A percentile compares a stretch with the other conserved stretches of the same genome.
Evolutionary conservation across 2,888 invertebrate species (phyloP).

Genomic region (Tribolium freemani): DNA sequence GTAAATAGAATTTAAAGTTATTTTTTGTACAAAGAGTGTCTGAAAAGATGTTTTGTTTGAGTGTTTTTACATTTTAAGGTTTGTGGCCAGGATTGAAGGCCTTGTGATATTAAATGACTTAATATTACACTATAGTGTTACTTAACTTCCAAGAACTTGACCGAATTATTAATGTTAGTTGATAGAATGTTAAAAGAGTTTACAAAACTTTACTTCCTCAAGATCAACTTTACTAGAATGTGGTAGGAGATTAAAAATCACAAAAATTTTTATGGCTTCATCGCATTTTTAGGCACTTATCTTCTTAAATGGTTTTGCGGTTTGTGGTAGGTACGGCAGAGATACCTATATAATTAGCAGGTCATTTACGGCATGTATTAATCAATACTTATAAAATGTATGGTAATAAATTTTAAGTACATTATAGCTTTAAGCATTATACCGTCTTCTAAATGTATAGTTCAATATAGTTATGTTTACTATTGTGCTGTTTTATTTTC

Average conservation of each 20-base stretch:
- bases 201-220: slow-evolving; percentile 1
- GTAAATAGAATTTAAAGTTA: background rate
- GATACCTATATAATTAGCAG: slow-evolving; percentile 47
- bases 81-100: slow-evolving; percentile 47
- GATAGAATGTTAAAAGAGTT: slow-evolving; percentile 18
- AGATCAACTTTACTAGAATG: slow-evolving; percentile 3
- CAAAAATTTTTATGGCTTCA: slow-evolving; percentile 5
- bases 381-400: slow-evolving; percentile 45
- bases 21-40: slow-evolving; percentile 38
- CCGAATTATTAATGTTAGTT: slow-evolving; percentile 34
- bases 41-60: slow-evolving; percentile 38
- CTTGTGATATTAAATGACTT: slow-evolving; percentile 52
- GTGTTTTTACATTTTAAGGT: slow-evolving; percentile 46
- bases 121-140: slow-evolving; percentile 42
- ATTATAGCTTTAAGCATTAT: slow-evolving; percentile 52
- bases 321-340: slow-evolving; percentile 33
- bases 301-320: slow-evolving; percentile 20
- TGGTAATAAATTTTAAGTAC: slow-evolving; percentile 49
- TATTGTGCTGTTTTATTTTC: slow-evolving; percentile 38
- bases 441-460: slow-evolving; percentile 61
- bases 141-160: slow-evolving; percentile 20
- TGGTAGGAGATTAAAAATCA: background rate
- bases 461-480: slow-evolving; percentile 59
- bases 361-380: slow-evolving; percentile 51
- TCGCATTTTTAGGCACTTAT: slow-evolving; percentile 3